Evolutionary conservation across 2,797 vertebrate genomes (phyloP).

Genomic region (Erethizon dorsatum): DNA sequence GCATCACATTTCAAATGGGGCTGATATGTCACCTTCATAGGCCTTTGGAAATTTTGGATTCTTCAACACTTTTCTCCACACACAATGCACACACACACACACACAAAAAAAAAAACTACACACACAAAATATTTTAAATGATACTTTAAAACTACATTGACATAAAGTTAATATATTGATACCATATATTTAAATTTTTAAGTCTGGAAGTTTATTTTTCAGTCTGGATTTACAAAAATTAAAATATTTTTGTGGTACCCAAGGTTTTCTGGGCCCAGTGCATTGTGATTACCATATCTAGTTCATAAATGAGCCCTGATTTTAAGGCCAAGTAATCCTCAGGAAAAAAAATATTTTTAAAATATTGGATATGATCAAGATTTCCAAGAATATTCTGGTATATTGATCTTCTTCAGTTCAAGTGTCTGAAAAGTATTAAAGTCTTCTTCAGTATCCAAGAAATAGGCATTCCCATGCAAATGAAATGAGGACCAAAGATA

Average conservation of each 20-base stretch:
- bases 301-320: neutral
- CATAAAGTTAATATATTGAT: neutral
- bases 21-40: neutral
- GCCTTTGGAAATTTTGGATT: slow-evolving; percentile 9
- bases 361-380: neutral
- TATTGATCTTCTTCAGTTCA: neutral
- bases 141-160: neutral
- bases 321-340: neutral
- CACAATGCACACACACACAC: neutral
- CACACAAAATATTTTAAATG: neutral
- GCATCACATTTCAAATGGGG: neutral
- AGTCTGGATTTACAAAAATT: slow-evolving; percentile 22
- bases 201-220: neutral
- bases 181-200: neutral
- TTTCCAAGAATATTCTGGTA: neutral
- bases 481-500: neutral
- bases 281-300: neutral
- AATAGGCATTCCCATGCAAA: neutral
- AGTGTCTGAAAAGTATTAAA: neutral
- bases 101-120: neutral
- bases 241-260: neutral
- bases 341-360: neutral
- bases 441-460: neutral
- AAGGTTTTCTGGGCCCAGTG: neutral
- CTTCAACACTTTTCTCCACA: neutral